Conservation (phyloP, 2,888 invertebrate genomes). For the Drosophila incognita region DNA sequence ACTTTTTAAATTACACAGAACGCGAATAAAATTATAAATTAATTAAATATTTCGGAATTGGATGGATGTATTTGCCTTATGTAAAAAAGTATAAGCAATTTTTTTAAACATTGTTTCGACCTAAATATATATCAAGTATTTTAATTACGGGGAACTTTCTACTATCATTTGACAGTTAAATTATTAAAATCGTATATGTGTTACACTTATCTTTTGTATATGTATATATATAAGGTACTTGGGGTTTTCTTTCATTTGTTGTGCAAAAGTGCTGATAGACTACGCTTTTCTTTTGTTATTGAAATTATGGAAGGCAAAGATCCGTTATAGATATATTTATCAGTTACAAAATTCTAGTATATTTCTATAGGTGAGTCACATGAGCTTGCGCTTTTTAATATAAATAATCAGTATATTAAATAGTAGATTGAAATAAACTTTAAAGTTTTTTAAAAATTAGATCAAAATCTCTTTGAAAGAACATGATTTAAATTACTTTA, state of each 20-base stretch:
- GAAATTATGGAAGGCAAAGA: background rate
- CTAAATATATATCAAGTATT: conserved; percentile 3
- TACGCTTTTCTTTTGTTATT: background rate
- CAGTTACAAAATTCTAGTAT: background rate
- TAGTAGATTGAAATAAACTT: background rate
- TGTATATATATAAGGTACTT: background rate
- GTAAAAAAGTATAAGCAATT: background rate
- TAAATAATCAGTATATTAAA: background rate
- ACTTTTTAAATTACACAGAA: conserved; percentile 51
- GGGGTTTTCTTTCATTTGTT: conserved; percentile 1
- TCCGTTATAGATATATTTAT: background rate
- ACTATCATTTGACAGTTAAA: conserved; percentile 11
- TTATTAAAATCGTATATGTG: background rate
- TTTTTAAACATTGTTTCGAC: background rate
- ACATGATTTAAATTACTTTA: background rate
- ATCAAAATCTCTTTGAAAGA: background rate
- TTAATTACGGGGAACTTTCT: background rate
- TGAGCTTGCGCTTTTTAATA: background rate
- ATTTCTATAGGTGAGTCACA: background rate
- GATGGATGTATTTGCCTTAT: background rate
- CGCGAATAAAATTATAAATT: conserved; percentile 58
- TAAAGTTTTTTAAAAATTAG: background rate
- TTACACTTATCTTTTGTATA: conserved; percentile 13
- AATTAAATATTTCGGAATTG: conserved; percentile 11
- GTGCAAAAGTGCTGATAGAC: background rate